Conservation (phyloP, 2,797 vertebrate species). For the Spinus olivaceus region DNA sequence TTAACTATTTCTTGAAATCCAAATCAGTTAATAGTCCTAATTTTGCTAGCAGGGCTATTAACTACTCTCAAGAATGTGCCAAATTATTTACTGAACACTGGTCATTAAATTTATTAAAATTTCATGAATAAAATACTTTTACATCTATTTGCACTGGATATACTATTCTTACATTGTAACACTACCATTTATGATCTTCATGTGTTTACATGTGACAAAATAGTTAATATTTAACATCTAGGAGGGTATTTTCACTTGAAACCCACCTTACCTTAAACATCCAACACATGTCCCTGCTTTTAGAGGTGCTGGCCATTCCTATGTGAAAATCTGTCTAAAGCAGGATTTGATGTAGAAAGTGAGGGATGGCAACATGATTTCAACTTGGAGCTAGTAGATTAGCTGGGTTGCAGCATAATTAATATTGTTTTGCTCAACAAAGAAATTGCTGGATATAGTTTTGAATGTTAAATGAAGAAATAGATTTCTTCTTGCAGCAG, state of each 20-base stretch:
- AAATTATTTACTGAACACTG: background rate
- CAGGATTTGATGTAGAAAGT: background rate
- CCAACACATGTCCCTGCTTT: background rate
- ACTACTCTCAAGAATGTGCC: background rate
- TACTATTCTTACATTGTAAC: background rate
- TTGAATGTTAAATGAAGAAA: background rate
- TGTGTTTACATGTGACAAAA: background rate
- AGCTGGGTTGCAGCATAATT: background rate
- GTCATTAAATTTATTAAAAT: background rate
- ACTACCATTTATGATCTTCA: background rate
- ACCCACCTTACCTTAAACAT: background rate
- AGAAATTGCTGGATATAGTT: background rate
- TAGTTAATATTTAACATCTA: background rate
- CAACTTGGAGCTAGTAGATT: background rate
- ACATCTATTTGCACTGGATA: background rate
- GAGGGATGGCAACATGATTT: background rate
- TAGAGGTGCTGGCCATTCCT: background rate
- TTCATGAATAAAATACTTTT: background rate
- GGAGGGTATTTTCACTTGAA: background rate
- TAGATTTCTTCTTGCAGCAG: background rate
- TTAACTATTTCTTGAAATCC: background rate
- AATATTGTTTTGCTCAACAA: background rate
- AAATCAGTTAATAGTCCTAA: background rate
- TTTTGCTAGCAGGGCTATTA: background rate
- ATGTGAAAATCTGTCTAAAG: background rate